Evolutionary conservation across 92 coral and sea anemone genomes (phyloP), one percentile per base, ranked within the genome.

Genomic region (Zoanthus gigantus): DNA sequence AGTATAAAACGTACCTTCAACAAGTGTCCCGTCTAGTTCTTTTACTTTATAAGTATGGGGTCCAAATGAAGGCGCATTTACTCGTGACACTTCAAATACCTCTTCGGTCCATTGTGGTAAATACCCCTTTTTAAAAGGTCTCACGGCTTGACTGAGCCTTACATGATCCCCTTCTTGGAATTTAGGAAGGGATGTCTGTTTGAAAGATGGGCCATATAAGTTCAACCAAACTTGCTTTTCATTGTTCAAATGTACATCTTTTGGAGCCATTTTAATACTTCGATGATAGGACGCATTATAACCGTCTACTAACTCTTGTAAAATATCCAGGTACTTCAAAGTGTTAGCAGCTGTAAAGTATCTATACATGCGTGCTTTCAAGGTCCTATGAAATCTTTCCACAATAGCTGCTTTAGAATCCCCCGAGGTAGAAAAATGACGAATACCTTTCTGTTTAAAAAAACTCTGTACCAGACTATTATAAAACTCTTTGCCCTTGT

Each of bases 401-500:
- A 86, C 53, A 0, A 87, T 6, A 2, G 57, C 32, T 0, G 88
- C 90, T 73, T 90, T 86, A 8, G 83, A 53, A 18, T 57, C 71
- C 47, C 89, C 84, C 61, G 72, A 32, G 7, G 93, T 60, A 31
- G 73, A 72, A 54, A 77, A 74, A 65, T 79, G 83, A 4, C 53
- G 83, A 45, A 90, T 85, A 5, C 45, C 30, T 4, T 54, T 29
- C 0, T 32, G 6, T n/a, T 47, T 68, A 23, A 92, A 53, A 1
- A 80, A 13, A 0, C 0, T 72, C 61, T 78, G 89, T 8, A 92
- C 23, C 0, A 54, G 15, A 0, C 46, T 52, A 63, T 90, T 92
- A 32, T 86, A 78, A 61, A 83, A 92, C 68, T 90, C 92, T 54
- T 77, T 90, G 5, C 93, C 93, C 11, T 71, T 56, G 75, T 90